Percentiles rank a stretch among this genome's conserved stretches.
These are phyloP conservation scores for Apostichopus japonicus DNA, from an alignment of 35 echinoderm and acorn worm genomes.

Conservation along the genomic window DNA sequence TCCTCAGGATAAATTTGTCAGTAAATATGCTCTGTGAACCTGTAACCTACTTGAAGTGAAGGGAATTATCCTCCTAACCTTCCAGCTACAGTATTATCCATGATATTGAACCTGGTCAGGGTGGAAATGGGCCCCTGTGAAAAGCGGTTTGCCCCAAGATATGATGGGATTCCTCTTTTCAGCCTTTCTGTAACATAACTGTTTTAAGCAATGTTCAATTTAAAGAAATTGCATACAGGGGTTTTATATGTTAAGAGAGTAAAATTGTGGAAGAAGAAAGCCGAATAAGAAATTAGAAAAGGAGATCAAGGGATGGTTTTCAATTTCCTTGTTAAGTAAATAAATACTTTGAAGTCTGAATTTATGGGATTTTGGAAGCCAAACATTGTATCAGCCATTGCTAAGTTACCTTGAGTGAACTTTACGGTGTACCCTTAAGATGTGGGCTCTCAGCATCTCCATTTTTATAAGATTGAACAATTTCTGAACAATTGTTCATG, in stretches of 20 bases:
- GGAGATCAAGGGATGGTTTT: too few species aligned
- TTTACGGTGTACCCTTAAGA: too few species aligned
- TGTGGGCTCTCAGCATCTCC: too few species aligned
- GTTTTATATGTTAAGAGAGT: background rate
- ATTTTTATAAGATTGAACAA: too few species aligned
- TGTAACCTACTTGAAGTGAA: background rate
- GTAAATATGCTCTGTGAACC: background rate
- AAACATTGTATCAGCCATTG: too few species aligned
- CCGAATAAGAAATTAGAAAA: too few species aligned
- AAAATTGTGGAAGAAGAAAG: background rate
- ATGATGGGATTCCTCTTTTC: background rate
- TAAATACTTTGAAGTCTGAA: too few species aligned
- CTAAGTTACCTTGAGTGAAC: too few species aligned
- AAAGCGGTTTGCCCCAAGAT: slow-evolving; percentile 22
- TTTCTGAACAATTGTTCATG: too few species aligned
- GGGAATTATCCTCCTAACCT: background rate
- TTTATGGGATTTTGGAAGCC: too few species aligned
- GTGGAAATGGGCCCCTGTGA: slow-evolving; percentile 3
- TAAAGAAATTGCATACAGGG: slow-evolving; percentile 25
- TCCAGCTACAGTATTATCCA: background rate
- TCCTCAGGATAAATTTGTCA: background rate
- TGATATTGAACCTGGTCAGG: background rate
- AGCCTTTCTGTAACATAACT: background rate
- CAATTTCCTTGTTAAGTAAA: too few species aligned
- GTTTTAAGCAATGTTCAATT: slow-evolving; percentile 4